These are phyloP conservation scores for Odontamblyopus lacepedii DNA, from an alignment of 2,797 vertebrate genomes.

Conservation along the genomic window DNA sequence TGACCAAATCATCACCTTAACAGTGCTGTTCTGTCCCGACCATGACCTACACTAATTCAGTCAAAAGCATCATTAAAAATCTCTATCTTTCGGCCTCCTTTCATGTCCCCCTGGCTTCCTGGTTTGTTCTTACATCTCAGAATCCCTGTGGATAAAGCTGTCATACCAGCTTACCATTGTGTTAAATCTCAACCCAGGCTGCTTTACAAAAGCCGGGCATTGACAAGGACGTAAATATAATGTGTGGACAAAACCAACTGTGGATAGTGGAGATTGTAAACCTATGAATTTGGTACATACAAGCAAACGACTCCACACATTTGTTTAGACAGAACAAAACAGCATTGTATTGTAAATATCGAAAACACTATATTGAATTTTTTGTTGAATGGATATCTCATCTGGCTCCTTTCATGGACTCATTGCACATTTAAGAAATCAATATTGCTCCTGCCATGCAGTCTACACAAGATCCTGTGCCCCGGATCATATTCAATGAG, in stretches of 20 bases:
- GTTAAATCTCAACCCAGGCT: slow-evolving; percentile 32
- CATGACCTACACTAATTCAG: slow-evolving; percentile 25
- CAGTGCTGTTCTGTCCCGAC: slow-evolving; percentile 14
- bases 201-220: slow-evolving; percentile 20
- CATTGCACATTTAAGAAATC: neutral
- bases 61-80: slow-evolving; percentile 42
- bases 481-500: neutral
- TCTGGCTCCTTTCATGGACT: neutral
- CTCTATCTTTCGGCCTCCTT: slow-evolving; percentile 41
- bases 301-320: too few species aligned
- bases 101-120: slow-evolving; percentile 44
- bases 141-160: slow-evolving; percentile 37
- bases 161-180: slow-evolving; percentile 32
- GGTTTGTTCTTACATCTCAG: slow-evolving; percentile 34
- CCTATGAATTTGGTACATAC: neutral
- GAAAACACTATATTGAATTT: neutral
- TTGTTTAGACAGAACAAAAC: neutral
- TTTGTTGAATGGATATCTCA: slow-evolving; percentile 1
- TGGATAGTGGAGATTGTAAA: slow-evolving; percentile 48
- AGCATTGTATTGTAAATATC: neutral
- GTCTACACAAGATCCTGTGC: neutral
- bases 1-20: slow-evolving; percentile 17
- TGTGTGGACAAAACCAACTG: slow-evolving; percentile 31
- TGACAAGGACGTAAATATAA: slow-evolving; percentile 2
- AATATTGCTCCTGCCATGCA: neutral